Evolutionary conservation across 2,797 vertebrate species (phyloP), one percentile per base, ranked within the genome.

Genomic region (Arnoldichthys spilopterus): DNA sequence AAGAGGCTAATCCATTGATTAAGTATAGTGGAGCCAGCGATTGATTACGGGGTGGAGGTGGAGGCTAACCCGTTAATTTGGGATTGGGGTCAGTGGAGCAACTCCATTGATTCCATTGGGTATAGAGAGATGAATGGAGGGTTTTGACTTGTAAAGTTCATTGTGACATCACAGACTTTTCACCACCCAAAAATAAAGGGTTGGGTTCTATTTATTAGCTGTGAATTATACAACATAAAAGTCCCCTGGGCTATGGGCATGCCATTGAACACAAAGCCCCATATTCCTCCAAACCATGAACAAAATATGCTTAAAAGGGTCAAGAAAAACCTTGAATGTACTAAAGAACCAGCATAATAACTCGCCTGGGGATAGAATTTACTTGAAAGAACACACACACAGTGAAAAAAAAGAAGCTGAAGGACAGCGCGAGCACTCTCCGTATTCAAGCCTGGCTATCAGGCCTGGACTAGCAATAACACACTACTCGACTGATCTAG

Each of bases 11-110:
- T 73, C 63, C 74, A 83, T 79, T 84, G 79, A 86, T 83, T 77
- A 70, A 43, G 40, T 61, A 75, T 53, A 64, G 61, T 72, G 11
- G 34, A 66, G 68, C 74, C 74, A 59, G 49, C 20, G 51, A 78
- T 79, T 78, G 76, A 86, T 80, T 70, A 73, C 67, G 43, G 24
- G 74, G 85, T 74, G 80, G 54, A 56, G 68, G 77, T 85, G 69
- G 69, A 70, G 84, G 84, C 85, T 79, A 83, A 90, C 86, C 85
- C 83, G 91, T 91, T 90, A 89, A 91, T 91, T 87, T 79, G 74
- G 82, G 69, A 74, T 77, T 86, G 87, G 89, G 63, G 84, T 88
- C 90, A 89, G 59, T 56, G 32, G 71, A 77, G 62, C 34, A 71
- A 34, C 43, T n/a, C n/a, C 62, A 82, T 51, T 83, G 74, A 85